Base-by-base conservation (phyloP, 2,113 vertebrate species). In the Gadus chalcogrammus region DNA sequence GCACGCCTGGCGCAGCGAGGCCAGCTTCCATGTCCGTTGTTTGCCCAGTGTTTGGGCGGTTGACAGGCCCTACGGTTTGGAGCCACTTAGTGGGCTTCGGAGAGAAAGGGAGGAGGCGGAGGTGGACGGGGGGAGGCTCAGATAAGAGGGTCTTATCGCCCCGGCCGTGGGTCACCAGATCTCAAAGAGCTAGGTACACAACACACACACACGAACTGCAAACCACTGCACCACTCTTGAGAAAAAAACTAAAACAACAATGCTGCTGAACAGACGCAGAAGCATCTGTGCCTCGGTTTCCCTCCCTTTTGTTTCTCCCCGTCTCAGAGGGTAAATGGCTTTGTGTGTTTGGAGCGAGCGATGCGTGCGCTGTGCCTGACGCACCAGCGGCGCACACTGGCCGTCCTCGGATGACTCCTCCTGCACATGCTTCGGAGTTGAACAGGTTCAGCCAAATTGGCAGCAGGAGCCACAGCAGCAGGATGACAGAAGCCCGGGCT, bases 391-490 rank as follows among this genome's bases (percentile, higher is more conserved):
- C 12, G 42, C 42, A 48, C 42, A 35, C 28, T 56, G 8, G 27
- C 42, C 53, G 53, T 86, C 78, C 74, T 73, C 55, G 79, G 69
- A 61, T 69, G 77, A 86, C 76, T 82, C 64, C 64, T 80, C 58
- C n/a, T 42, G 78, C 72, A 73, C 73, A 71, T 81, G 83, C 69
- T 65, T 64, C 56, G 20, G 75, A 58, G 81, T 86, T 82, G 67
- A 87, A 74, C 70, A 78, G 74, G 82, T 87, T 89, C 80, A 84
- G 72, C 75, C 82, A 86, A 85, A 88, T 38, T 48, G 64, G 67
- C 79, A 85, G 73, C 72, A 68, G 7, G 60, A 68, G 31, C 42
- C 8, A 9, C 42, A 9, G 42, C 42, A 48, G 8, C 9, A 48
- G 8, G 42, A 12, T 48, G 79, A 73, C 72, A 71, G 64, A 28